Percentiles rank a stretch among this genome's conserved stretches.
Evolutionary conservation across 2,888 invertebrate genomes (phyloP).

Genomic region (Agrochola litura): DNA sequence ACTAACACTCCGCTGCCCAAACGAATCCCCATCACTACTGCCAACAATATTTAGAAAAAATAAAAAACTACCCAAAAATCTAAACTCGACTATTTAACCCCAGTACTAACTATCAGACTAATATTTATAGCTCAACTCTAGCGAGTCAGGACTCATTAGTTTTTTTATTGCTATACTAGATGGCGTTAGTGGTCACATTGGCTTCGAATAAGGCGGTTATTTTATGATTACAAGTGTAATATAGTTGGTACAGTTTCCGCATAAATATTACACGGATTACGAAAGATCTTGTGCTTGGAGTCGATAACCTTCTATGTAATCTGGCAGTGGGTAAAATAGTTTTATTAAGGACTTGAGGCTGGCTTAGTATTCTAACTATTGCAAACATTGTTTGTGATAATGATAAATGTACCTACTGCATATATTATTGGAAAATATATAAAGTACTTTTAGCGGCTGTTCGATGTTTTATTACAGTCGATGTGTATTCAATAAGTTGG

Average conservation of each 20-base stretch:
- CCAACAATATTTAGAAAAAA: conserved; percentile 22
- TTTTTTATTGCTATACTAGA: conserved; percentile 64
- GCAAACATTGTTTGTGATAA: conserved; percentile 34
- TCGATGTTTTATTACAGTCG: conserved; percentile 31
- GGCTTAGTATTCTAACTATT: conserved; percentile 16
- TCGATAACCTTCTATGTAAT: conserved; percentile 32
- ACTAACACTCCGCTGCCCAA: conserved; percentile 65
- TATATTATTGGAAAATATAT: conserved; percentile 9
- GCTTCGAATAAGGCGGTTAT: conserved; percentile 55
- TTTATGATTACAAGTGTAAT: conserved; percentile 59
- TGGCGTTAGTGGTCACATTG: conserved; percentile 69
- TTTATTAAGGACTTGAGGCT: conserved; percentile 16
- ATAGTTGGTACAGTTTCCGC: conserved; percentile 38
- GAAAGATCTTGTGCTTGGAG: conserved; percentile 48
- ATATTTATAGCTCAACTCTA: conserved; percentile 45
- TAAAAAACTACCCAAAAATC: conserved; percentile 14
- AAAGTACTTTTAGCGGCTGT: conserved; percentile 7
- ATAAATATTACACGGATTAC: conserved; percentile 50
- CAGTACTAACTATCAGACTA: conserved; percentile 38
- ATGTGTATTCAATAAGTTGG: conserved; percentile 48
- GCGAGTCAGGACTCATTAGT: conserved; percentile 40
- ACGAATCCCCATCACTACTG: conserved; percentile 61
- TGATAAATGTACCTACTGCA: conserved; percentile 12
- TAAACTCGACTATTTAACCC: conserved; percentile 50
- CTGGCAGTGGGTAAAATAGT: conserved; percentile 37